Percentiles rank a stretch among this genome's conserved stretches.
Evolutionary conservation across 2,113 vertebrate genomes (phyloP).

Genomic region (Hymenochirus boettgeri): DNA sequence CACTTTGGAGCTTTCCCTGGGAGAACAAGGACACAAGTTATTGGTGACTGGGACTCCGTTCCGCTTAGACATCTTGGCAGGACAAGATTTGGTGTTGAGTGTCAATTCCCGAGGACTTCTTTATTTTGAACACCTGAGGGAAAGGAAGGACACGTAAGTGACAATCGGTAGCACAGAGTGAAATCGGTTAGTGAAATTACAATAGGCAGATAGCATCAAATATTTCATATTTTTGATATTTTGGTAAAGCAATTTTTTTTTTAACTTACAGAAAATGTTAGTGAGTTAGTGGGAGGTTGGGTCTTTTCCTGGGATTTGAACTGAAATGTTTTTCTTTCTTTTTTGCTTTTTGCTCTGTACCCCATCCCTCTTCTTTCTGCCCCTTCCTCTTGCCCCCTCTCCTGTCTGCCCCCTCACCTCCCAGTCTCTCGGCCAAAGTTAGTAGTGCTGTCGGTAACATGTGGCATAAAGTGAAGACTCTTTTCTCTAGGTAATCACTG

Average conservation of each 20-base stretch:
- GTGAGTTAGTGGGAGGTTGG: not conserved
- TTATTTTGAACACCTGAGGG: slow-evolving; percentile 79
- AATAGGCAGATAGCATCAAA: not conserved
- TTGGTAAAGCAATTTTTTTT: not conserved
- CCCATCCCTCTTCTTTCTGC: slow-evolving; percentile 65
- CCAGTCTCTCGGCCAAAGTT: slow-evolving; percentile 92
- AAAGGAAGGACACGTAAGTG: slow-evolving; percentile 87
- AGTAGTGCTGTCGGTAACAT: slow-evolving; percentile 88
- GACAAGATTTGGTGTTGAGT: slow-evolving; percentile 76
- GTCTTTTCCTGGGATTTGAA: slow-evolving; percentile 16
- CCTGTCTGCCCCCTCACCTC: slow-evolving; percentile 62
- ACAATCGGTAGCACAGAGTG: not conserved
- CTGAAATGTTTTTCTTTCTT: slow-evolving; percentile 46
- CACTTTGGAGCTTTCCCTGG: slow-evolving; percentile 75
- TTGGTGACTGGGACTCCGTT: slow-evolving; percentile 80
- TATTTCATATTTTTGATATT: not conserved
- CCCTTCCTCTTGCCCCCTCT: slow-evolving; percentile 49
- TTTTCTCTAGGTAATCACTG: slow-evolving; percentile 87
- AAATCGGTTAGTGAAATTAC: not conserved
- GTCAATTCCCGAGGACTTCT: slow-evolving; percentile 86
- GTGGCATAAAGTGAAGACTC: slow-evolving; percentile 90
- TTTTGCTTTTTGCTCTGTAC: slow-evolving; percentile 53
- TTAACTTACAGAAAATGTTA: too few relatives aligned
- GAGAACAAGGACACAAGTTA: slow-evolving; percentile 67
- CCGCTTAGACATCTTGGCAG: slow-evolving; percentile 81